A percentile compares a stretch with the other conserved stretches of the same genome.
phyloP scores from a whole-genome alignment of 2,113 vertebrate genomes.

The Chlorocebus sabaeus region DNA sequence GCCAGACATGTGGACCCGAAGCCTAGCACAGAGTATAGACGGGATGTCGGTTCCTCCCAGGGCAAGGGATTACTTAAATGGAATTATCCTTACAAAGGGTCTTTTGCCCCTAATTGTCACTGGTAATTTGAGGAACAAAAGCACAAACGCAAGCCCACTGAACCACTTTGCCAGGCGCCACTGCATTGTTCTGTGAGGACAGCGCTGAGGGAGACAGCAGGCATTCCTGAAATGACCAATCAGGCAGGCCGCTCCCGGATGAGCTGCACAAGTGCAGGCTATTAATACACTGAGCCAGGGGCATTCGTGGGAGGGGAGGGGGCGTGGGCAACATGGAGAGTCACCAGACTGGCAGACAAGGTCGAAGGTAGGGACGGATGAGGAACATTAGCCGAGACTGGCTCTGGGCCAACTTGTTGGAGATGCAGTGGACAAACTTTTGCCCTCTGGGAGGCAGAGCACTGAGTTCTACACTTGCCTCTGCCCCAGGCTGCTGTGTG shows the following conservation, averaged over 20 bases:
- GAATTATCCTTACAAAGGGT: not conserved
- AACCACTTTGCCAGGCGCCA: not conserved
- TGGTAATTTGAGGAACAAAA: not conserved
- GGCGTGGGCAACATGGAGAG: not conserved
- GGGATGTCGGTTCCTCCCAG: not conserved
- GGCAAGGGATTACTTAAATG: not conserved
- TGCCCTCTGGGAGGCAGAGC: not conserved
- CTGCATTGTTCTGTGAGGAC: not conserved
- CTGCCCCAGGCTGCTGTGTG: not conserved
- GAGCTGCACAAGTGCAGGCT: not conserved
- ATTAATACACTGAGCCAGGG: not conserved
- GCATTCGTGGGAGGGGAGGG: not conserved
- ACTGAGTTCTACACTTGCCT: fast-evolving
- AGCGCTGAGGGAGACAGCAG: not conserved
- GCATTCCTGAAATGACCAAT: not conserved
- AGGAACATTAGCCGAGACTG: not conserved
- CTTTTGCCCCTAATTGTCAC: not conserved
- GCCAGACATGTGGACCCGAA: not conserved
- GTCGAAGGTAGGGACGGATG: not conserved
- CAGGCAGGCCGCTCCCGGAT: fast-evolving
- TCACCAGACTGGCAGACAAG: not conserved
- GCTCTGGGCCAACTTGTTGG: not conserved
- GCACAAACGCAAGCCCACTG: not conserved
- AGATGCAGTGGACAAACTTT: not conserved
- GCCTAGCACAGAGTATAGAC: not conserved